phyloP scores from a whole-genome alignment of 2,113 vertebrate species.

The Barnardius zonarius region DNA sequence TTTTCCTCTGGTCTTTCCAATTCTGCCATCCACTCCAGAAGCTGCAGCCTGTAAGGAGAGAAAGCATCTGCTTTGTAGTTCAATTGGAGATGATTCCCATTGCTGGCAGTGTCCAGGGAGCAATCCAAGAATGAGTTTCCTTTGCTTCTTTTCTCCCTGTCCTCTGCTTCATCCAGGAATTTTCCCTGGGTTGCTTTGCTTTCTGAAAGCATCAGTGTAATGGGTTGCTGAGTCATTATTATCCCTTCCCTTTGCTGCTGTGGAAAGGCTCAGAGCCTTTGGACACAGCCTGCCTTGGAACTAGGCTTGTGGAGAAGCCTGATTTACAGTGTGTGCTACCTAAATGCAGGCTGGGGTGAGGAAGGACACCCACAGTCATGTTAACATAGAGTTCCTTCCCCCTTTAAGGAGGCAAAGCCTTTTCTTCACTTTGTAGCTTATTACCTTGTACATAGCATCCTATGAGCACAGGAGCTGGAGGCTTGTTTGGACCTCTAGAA shows the following conservation, averaged over 20 bases:
- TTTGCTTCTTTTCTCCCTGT: slow-evolving; percentile 8
- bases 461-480: not conserved
- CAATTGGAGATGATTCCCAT: not conserved
- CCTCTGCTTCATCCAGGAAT: not conserved
- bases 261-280: not conserved
- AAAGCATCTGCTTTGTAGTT: not conserved
- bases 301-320: not conserved
- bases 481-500: not conserved
- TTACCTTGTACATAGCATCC: not conserved
- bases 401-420: not conserved
- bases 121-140: not conserved
- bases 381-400: not conserved
- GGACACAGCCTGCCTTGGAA: not conserved
- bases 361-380: not conserved
- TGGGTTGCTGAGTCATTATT: not conserved
- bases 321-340: accelerated
- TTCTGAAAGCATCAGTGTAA: not conserved
- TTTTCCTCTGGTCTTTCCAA: not conserved
- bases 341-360: not conserved
- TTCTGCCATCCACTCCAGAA: not conserved
- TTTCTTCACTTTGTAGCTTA: not conserved
- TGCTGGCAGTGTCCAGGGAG: not conserved
- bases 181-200: not conserved
- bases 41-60: not conserved
- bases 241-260: not conserved